Evolutionary conservation across 2,797 vertebrate species (phyloP).

Genomic region (Amazona ochrocephala): DNA sequence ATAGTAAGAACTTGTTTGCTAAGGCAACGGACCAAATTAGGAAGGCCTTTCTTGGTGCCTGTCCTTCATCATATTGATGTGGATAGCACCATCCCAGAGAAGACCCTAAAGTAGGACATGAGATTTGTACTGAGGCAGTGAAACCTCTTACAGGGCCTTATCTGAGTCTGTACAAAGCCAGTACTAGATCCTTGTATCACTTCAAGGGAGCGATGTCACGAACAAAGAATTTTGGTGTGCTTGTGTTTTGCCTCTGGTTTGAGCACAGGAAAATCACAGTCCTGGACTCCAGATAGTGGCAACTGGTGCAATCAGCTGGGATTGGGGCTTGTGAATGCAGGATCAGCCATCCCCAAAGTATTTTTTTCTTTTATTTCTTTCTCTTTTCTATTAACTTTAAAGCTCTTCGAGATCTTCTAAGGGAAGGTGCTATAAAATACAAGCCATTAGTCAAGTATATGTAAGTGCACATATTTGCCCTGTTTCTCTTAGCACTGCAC

Average conservation of each 20-base stretch:
- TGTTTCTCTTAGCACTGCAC: background rate
- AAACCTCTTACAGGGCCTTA: background rate
- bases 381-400: background rate
- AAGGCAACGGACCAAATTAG: background rate
- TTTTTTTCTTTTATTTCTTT: background rate
- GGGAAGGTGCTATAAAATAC: background rate
- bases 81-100: background rate
- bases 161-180: background rate
- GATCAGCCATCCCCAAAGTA: background rate
- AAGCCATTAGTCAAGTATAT: slow-evolving; percentile 1
- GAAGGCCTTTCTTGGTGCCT: background rate
- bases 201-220: background rate
- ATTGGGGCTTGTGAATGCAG: background rate
- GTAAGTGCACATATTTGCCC: background rate
- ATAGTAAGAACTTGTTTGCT: background rate
- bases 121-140: background rate
- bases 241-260: background rate
- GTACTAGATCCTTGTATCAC: background rate
- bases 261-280: background rate
- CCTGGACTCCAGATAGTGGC: background rate
- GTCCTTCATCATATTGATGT: background rate
- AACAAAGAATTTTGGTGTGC: background rate
- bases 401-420: background rate
- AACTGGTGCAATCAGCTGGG: background rate
- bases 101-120: background rate